Evolutionary conservation across 1,140 invertebrate species (phyloP), one percentile per base, ranked within the genome.

Genomic region (Helicoverpa armigera): DNA sequence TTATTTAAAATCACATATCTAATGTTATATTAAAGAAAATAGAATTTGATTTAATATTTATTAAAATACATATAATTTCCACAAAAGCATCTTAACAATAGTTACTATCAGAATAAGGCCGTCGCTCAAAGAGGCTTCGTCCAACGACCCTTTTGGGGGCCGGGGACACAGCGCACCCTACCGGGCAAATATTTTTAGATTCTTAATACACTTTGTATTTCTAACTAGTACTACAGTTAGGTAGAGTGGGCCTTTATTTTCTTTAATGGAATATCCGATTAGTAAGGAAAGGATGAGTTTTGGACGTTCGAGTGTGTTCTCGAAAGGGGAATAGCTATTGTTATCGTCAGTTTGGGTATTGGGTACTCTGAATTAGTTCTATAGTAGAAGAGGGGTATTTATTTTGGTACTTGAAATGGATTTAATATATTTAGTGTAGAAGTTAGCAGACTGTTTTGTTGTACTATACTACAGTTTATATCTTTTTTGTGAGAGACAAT

Each of bases 131-230:
- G 79, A 85, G 84, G 82, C 83, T 83, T 79, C 80, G 72, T 31
- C 43, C 48, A 82, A 87, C 84, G 83, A 81, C 86, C 85, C 86
- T 83, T 85, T 56, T 72, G 35, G 84, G 80, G 84, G 85, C 73
- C 51, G 76, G 56, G 80, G 74, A 69, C 72, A 60, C 51, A 29
- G 61, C 23, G 23, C 23, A 81, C 67, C 76, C 61, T 73, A 82
- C 69, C 81, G 61, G 72, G 80, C 78, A 87, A 87, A 87, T 85
- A 87, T 84, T 85, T 82, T 85, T 82, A 56, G 79, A 85, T 58
- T 82, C 83, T 69, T 61, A 83, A 74, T 85, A 83, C 80, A 72
- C 67, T 82, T 83, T 83, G 82, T 81, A 67, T 83, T 61, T 67
- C 79, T 82, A 79, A 81, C 79, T 77, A 73, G 77, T 76, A 60